Percentiles rank a stretch among this genome's conserved stretches.
Conservation (phyloP, 2,888 invertebrate species). For the Formica aserva region DNA sequence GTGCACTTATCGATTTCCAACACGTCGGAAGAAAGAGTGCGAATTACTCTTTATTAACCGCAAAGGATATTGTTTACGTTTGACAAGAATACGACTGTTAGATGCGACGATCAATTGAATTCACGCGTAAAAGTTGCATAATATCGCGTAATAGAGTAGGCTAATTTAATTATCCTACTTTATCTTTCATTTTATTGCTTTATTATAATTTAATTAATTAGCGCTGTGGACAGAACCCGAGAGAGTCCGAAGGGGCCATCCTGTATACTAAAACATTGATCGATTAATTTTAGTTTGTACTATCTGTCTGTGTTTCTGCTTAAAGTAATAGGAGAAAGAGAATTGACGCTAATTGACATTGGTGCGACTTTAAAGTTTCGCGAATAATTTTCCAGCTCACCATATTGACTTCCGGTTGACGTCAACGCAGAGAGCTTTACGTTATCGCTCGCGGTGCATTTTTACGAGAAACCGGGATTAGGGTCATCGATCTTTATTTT, state of each 20-base stretch:
- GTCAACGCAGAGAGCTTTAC: slow-evolving; percentile 26
- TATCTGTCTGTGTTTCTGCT: not conserved
- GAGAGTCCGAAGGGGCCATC: not conserved
- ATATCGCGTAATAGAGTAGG: not conserved
- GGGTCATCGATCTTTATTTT: slow-evolving; percentile 39
- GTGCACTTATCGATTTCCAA: slow-evolving; percentile 49
- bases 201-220: slow-evolving; percentile 26
- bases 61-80: not conserved
- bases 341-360: not conserved
- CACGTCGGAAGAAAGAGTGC: slow-evolving; percentile 1
- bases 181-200: too few species aligned
- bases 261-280: not conserved
- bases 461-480: slow-evolving; percentile 31
- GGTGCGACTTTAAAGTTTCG: not conserved
- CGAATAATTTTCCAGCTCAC: not conserved
- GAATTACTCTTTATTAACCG: not conserved
- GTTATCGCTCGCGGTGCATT: slow-evolving; percentile 20
- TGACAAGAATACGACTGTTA: not conserved
- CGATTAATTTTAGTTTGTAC: not conserved
- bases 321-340: not conserved
- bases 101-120: not conserved
- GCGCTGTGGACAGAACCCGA: not conserved
- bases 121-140: not conserved
- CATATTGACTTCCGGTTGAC: not conserved
- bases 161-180: not conserved